Percentiles rank a stretch among this genome's conserved stretches.
phyloP scores from a whole-genome alignment of 2,797 vertebrate species.

The Pangasius djambal region DNA sequence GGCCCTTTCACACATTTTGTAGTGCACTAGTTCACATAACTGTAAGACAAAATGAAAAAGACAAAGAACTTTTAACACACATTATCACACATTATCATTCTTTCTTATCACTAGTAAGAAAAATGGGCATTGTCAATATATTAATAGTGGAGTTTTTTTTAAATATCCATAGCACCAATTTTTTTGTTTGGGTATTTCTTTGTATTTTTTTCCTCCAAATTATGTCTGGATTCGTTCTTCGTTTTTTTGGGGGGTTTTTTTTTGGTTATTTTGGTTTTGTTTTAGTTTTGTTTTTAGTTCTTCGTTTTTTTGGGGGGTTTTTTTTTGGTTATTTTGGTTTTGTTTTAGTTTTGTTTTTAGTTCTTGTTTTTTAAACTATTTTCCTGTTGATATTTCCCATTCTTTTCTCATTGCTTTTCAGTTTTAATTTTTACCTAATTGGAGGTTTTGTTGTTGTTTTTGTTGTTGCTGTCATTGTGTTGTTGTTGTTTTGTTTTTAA shows the following conservation, averaged over 20 bases:
- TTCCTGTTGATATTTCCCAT: neutral
- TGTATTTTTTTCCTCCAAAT: neutral
- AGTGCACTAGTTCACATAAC: too few species aligned
- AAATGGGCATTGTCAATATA: neutral
- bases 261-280: neutral
- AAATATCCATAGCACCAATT: too few species aligned
- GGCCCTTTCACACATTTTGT: neutral
- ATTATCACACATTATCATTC: neutral
- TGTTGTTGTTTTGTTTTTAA: neutral
- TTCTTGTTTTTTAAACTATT: neutral
- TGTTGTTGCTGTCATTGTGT: neutral
- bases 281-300: neutral
- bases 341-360: too few species aligned
- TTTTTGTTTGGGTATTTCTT: neutral
- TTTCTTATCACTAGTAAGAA: neutral
- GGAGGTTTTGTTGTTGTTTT: neutral
- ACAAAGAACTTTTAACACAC: neutral
- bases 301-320: neutral
- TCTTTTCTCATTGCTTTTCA: neutral
- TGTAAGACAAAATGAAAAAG: neutral
- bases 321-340: too few species aligned
- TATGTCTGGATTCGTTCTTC: neutral
- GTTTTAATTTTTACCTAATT: neutral
- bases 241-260: too few species aligned
- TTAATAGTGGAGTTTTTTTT: neutral